These are phyloP conservation scores for Ramphastos sulfuratus DNA, from an alignment of 2,113 vertebrate species.

Conservation along the genomic window DNA sequence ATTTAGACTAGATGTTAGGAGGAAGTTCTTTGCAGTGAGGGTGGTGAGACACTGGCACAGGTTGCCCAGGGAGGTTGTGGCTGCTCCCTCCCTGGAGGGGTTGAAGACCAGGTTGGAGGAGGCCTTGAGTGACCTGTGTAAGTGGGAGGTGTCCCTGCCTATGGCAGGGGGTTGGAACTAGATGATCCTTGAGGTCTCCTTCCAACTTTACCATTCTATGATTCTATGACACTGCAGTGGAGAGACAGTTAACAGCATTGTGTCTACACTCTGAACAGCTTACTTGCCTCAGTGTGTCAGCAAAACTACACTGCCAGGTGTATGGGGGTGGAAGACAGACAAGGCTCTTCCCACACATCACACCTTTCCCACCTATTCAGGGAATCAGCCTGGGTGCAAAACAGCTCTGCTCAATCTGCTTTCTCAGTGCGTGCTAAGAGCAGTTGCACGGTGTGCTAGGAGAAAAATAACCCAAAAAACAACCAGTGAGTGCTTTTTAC, in stretches of 20 bases:
- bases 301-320: slow-evolving; percentile 25
- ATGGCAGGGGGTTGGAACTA: too few species aligned
- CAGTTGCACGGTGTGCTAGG: neutral
- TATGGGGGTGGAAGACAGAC: neutral
- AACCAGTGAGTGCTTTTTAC: neutral
- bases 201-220: too few species aligned
- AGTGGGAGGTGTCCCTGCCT: too few species aligned
- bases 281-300: neutral
- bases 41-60: too few species aligned
- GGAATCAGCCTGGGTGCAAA: neutral
- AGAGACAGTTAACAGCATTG: neutral
- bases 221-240: neutral
- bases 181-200: too few species aligned
- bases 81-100: too few species aligned
- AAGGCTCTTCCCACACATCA: slow-evolving; percentile 21
- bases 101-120: too few species aligned
- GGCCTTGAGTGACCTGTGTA: too few species aligned
- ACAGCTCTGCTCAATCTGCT: neutral
- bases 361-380: slow-evolving; percentile 21
- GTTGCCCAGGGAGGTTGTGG: too few species aligned
- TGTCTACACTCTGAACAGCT: neutral
- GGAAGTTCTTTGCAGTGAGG: too few species aligned
- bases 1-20: too few species aligned
- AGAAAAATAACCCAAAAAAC: neutral
- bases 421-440: neutral